These are phyloP conservation scores for Myiozetetes cayanensis DNA, from an alignment of 2,113 vertebrate species.

Conservation along the genomic window DNA sequence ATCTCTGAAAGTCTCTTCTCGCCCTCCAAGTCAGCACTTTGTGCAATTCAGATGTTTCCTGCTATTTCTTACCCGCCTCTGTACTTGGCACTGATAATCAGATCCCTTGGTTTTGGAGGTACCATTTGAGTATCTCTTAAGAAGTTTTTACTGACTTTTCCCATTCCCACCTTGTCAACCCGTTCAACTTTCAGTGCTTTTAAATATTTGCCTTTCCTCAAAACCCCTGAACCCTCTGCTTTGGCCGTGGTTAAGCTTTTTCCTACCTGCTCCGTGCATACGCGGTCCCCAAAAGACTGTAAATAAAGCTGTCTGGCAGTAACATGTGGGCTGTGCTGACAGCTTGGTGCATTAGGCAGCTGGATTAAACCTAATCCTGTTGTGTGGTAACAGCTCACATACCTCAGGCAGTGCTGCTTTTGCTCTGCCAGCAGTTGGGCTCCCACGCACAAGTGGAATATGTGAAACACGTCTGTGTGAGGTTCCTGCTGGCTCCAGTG, in stretches of 20 bases:
- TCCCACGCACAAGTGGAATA: not conserved
- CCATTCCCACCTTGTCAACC: no score
- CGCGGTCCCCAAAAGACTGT: not conserved
- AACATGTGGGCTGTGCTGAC: not conserved
- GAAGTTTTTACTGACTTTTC: not conserved
- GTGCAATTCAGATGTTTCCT: not conserved
- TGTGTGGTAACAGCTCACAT: not conserved
- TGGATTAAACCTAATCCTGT: constrained; percentile 56
- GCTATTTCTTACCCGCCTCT: not conserved
- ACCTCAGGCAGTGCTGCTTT: not conserved
- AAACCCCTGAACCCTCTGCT: not conserved
- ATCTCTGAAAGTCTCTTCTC: not conserved
- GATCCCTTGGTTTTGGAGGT: not conserved
- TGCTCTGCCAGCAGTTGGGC: not conserved
- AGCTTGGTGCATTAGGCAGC: constrained; percentile 17
- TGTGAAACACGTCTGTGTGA: accelerated
- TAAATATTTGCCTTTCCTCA: not conserved
- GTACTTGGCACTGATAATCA: not conserved
- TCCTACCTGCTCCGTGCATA: not conserved
- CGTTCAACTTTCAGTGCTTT: not conserved
- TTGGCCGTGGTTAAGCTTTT: not conserved
- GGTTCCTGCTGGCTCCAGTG: not conserved
- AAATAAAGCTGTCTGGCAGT: constrained; percentile 9
- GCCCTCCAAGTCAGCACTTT: not conserved
- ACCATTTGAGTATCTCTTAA: not conserved